Conservation (phyloP, 1,140 invertebrate genomes). For the Leptinotarsa lineolata region DNA sequence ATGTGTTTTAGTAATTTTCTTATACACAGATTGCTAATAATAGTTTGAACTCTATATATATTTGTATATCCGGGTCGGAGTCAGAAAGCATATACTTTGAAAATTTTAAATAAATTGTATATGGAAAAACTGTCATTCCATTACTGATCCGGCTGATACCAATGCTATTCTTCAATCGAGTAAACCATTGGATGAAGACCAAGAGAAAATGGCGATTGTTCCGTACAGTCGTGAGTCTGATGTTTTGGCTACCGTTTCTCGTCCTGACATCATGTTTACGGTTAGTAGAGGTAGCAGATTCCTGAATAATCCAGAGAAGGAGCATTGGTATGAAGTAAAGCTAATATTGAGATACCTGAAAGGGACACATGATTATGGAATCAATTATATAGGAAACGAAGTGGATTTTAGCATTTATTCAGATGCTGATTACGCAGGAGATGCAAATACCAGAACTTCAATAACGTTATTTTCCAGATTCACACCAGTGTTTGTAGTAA, state of each 20-base stretch:
- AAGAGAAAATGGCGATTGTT: neutral
- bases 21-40: no score
- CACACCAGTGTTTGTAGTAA: neutral
- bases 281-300: neutral
- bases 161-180: neutral
- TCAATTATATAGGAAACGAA: neutral
- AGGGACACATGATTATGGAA: neutral
- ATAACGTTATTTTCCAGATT: no score
- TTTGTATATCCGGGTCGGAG: no score
- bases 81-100: neutral
- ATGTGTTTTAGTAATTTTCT: no score
- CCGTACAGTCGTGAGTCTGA: neutral
- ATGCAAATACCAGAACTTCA: no score
- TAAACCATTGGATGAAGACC: neutral
- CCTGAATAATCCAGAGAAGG: neutral
- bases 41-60: no score
- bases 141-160: neutral
- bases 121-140: constrained; percentile 12
- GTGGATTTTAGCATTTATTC: neutral
- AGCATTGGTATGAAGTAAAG: neutral
- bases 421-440: no score
- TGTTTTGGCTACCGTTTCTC: neutral
- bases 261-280: neutral
- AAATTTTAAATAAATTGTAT: neutral
- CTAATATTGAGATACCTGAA: neutral